Conservation (phyloP, 2,888 invertebrate species). For the Crematogaster levior region DNA sequence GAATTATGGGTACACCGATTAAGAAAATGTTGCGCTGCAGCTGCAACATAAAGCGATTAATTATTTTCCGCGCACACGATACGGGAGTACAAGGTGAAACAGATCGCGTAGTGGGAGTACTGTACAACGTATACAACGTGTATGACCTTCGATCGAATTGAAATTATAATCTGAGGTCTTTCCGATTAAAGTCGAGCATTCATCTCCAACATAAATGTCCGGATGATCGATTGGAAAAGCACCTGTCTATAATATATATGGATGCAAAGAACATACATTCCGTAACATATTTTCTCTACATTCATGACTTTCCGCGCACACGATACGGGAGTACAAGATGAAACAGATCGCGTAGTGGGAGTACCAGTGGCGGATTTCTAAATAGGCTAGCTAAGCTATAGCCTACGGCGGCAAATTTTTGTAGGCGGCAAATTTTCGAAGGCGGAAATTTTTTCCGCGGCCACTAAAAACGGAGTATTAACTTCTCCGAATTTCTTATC, state of each 20-base stretch:
- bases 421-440: too few relatives aligned
- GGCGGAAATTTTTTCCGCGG: too few relatives aligned
- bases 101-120: background rate
- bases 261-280: background rate
- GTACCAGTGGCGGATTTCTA: too few relatives aligned
- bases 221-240: background rate
- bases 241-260: background rate
- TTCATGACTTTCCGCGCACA: background rate
- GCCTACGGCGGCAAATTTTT: too few relatives aligned
- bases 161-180: background rate
- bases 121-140: background rate
- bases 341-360: background rate
- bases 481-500: too few relatives aligned
- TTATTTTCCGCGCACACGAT: background rate
- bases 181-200: background rate
- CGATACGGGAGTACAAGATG: background rate
- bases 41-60: background rate
- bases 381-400: too few relatives aligned
- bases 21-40: background rate
- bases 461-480: too few relatives aligned
- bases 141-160: background rate
- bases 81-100: background rate
- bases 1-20: too few relatives aligned
- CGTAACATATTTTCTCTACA: constrained; percentile 5
- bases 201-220: background rate